phyloP scores from a whole-genome alignment of 2,888 invertebrate genomes.

The Lagria hirta region DNA sequence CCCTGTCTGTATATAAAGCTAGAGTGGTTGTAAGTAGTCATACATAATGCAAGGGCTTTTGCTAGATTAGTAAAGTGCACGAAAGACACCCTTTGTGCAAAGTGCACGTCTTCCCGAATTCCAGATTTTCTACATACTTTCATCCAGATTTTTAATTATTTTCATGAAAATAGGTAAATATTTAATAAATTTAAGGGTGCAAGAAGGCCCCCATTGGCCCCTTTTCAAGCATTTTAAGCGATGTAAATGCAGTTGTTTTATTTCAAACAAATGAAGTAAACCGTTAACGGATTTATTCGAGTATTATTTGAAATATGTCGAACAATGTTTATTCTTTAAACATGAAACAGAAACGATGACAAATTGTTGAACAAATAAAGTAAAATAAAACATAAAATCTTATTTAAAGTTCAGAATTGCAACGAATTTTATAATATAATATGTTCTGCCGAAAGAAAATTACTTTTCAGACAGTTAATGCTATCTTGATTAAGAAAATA shows the following conservation, averaged over 20 bases:
- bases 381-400: too few species aligned
- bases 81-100: constrained; percentile 14
- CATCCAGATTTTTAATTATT: constrained; percentile 12
- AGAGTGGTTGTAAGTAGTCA: constrained; percentile 23
- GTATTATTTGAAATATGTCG: constrained; percentile 23
- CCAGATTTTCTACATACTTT: constrained; percentile 15
- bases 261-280: constrained; percentile 17
- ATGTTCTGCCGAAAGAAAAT: too few species aligned
- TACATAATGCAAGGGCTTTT: constrained; percentile 24
- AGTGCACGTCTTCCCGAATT: constrained; percentile 16
- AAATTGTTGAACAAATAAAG: too few species aligned
- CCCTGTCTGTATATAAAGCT: constrained; percentile 11
- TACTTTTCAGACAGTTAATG: too few species aligned
- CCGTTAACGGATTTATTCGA: constrained; percentile 25
- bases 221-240: constrained; percentile 20
- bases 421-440: too few species aligned
- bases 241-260: constrained; percentile 16
- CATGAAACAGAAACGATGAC: constrained; percentile 17
- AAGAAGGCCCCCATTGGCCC: constrained; percentile 1
- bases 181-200: constrained; percentile 15
- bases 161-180: constrained; percentile 11
- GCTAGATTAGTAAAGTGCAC: constrained; percentile 20
- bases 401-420: too few species aligned
- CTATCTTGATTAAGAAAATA: too few species aligned
- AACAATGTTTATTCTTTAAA: constrained; percentile 14